phyloP scores from a whole-genome alignment of 1,140 invertebrate genomes.

The Muscidifurax raptorellus region DNA sequence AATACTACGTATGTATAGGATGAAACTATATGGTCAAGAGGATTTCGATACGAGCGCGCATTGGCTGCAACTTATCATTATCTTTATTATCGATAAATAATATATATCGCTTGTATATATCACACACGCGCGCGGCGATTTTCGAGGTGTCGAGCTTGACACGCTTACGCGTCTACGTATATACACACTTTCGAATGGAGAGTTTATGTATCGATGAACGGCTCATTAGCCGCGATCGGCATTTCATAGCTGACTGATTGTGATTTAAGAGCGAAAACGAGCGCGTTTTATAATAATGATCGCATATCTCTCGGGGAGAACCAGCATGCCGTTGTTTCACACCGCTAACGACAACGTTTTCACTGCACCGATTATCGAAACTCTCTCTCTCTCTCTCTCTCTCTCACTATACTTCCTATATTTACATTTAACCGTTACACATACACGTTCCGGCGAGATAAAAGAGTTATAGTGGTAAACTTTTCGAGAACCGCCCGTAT shows the following conservation, averaged over 20 bases:
- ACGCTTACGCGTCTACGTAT: neutral
- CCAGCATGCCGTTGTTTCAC: neutral
- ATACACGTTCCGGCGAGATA: too few relatives aligned
- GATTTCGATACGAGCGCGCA: too few relatives aligned
- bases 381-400: neutral
- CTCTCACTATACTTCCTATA: too few relatives aligned
- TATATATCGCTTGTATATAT: neutral
- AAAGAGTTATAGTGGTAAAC: too few relatives aligned
- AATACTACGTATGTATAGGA: too few relatives aligned
- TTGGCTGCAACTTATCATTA: too few relatives aligned
- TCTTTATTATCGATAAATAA: too few relatives aligned
- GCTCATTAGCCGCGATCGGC: neutral
- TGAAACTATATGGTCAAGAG: too few relatives aligned
- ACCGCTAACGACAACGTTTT: neutral
- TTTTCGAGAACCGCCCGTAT: too few relatives aligned
- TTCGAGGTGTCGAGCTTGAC: neutral
- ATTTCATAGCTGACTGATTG: neutral
- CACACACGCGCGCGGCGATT: too few relatives aligned
- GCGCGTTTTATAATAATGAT: neutral
- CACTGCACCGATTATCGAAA: neutral
- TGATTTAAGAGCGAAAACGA: neutral
- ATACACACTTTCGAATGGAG: neutral
- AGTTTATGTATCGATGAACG: neutral
- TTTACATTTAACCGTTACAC: neutral
- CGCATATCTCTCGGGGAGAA: neutral